phyloP scores from a whole-genome alignment of 2,888 invertebrate species.

The Lamellibrachia columna region DNA sequence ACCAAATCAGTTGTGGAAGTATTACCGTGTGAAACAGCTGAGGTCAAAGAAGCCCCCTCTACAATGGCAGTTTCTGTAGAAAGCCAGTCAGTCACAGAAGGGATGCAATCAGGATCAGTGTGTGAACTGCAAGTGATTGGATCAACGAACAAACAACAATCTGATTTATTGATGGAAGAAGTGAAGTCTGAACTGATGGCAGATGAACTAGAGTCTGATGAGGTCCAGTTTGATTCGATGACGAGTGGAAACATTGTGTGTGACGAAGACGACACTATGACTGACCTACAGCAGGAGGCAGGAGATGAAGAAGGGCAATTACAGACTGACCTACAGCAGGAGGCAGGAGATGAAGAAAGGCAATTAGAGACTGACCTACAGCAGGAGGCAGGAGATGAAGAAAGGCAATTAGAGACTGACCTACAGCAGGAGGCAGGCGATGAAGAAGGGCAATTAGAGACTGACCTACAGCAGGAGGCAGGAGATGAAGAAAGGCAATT shows the following conservation, averaged over 20 bases:
- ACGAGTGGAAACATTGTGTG: not conserved
- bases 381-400: not conserved
- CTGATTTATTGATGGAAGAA: not conserved
- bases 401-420: not conserved
- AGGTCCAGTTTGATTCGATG: not conserved
- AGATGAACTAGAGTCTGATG: not conserved
- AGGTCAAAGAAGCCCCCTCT: not conserved
- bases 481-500: not conserved
- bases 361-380: not conserved
- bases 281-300: too few species aligned
- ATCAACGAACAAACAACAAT: not conserved
- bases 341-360: not conserved
- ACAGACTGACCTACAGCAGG: not conserved
- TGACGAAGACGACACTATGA: not conserved
- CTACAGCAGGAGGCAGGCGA: not conserved
- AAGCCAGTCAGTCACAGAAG: not conserved
- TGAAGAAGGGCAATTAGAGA: not conserved
- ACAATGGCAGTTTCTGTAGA: not conserved
- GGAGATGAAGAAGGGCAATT: not conserved
- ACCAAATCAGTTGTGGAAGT: not conserved
- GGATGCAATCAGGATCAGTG: not conserved
- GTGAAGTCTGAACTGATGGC: not conserved
- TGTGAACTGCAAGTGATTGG: not conserved
- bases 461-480: not conserved
- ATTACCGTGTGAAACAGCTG: not conserved